Percentiles rank a stretch among this genome's conserved stretches.
phyloP scores from a whole-genome alignment of 2,888 invertebrate species.

The Drosophila cognata region DNA sequence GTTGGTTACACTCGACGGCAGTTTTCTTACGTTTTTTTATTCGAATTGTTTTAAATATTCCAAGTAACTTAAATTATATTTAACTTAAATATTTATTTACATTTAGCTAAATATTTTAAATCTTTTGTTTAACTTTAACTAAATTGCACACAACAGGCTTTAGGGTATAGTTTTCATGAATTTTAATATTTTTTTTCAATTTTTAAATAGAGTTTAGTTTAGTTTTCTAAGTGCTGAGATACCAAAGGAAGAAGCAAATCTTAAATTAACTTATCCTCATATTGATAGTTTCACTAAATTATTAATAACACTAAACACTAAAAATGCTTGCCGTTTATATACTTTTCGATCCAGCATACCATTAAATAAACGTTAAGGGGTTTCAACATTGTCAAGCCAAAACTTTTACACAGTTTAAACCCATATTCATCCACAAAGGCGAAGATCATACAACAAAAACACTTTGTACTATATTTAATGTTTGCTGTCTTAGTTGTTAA shows the following conservation, averaged over 20 bases:
- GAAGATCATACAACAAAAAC: constrained; percentile 29
- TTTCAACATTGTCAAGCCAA: constrained; percentile 25
- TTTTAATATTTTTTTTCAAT: constrained; percentile 13
- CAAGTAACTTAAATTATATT: constrained; percentile 7
- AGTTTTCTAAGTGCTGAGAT: constrained; percentile 66
- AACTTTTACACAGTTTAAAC: constrained; percentile 17
- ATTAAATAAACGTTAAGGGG: neutral
- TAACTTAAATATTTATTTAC: constrained; percentile 65
- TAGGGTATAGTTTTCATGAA: constrained; percentile 55
- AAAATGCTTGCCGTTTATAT: constrained; percentile 57
- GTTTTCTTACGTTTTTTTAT: constrained; percentile 9
- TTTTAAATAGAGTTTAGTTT: constrained; percentile 20
- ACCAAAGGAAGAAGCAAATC: constrained; percentile 54
- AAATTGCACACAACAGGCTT: constrained; percentile 58
- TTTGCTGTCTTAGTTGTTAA: constrained; percentile 14
- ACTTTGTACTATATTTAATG: constrained; percentile 37
- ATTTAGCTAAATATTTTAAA: constrained; percentile 25
- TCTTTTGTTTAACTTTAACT: constrained; percentile 23
- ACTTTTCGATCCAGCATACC: constrained; percentile 18
- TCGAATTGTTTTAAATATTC: constrained; percentile 24
- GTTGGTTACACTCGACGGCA: neutral
- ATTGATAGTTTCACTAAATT: constrained; percentile 17
- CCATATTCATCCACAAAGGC: neutral
- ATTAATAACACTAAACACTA: constrained; percentile 28
- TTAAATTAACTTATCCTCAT: constrained; percentile 27